Evolutionary conservation across 2,888 invertebrate species (phyloP).

Genomic region (Nephrocerus scutellatus): DNA sequence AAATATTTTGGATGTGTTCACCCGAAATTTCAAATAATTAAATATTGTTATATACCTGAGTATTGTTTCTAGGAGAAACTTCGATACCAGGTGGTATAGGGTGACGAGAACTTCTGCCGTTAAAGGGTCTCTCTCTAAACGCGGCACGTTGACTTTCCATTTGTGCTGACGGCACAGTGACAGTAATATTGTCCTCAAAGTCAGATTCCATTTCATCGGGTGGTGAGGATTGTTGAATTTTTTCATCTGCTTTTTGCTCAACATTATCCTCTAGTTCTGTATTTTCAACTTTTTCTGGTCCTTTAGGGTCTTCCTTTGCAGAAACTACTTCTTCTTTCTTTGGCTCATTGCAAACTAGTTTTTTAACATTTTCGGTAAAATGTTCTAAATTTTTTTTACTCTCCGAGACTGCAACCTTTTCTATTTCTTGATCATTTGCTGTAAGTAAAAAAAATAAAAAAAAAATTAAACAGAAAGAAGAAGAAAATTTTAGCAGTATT

Average conservation of each 20-base stretch:
- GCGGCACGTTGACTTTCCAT: slow-evolving; percentile 25
- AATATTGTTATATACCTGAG: slow-evolving; percentile 6
- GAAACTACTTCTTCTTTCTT: slow-evolving; percentile 6
- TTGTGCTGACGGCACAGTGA: slow-evolving; percentile 51
- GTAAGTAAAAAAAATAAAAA: slow-evolving; percentile 4
- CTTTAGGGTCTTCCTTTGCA: slow-evolving; percentile 9
- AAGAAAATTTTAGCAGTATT: no score
- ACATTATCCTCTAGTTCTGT: slow-evolving; percentile 3
- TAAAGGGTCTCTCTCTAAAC: slow-evolving; percentile 24
- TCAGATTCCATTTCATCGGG: slow-evolving; percentile 49
- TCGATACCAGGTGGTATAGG: slow-evolving; percentile 50
- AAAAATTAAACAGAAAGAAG: background rate
- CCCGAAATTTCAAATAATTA: slow-evolving; percentile 21
- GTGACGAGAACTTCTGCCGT: slow-evolving; percentile 25
- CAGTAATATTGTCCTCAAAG: slow-evolving; percentile 56
- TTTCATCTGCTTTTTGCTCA: slow-evolving; percentile 11
- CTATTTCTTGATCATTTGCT: slow-evolving; percentile 5
- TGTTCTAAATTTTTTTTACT: no score
- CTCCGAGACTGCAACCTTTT: slow-evolving; percentile 5
- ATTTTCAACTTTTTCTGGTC: slow-evolving; percentile 1
- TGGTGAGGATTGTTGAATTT: slow-evolving; percentile 16
- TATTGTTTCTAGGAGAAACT: slow-evolving; percentile 30
- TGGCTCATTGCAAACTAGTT: background rate
- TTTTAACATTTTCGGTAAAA: slow-evolving; percentile 29
- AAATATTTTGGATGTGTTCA: slow-evolving; percentile 2